Evolutionary conservation across 2,113 vertebrate species (phyloP).

Genomic region (Coptodon rendalli): DNA sequence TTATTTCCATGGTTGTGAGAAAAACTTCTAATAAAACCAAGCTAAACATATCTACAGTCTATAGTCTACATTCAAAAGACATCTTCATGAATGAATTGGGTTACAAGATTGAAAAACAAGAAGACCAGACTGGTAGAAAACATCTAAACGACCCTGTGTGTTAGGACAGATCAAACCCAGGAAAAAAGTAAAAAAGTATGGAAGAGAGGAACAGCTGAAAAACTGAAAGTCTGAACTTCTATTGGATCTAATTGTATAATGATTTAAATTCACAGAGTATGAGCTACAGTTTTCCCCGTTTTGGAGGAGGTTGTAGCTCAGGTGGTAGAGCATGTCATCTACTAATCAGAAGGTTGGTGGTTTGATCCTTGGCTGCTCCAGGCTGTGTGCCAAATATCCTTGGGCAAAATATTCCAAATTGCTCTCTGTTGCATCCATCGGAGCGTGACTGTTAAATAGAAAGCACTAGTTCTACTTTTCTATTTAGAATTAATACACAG

Average conservation of each 20-base stretch:
- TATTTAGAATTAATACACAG: not conserved
- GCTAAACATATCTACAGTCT: not conserved
- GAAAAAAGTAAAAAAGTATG: not conserved
- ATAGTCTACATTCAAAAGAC: not conserved
- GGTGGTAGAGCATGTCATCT: not conserved
- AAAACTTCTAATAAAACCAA: not conserved
- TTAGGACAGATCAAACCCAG: not conserved
- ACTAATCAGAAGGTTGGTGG: not conserved
- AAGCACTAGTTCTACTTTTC: not conserved
- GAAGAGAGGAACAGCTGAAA: not conserved
- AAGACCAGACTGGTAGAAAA: not conserved
- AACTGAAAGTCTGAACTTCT: not conserved
- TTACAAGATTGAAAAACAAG: not conserved
- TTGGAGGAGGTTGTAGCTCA: not conserved
- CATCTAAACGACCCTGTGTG: not conserved
- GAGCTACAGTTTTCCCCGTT: accelerated
- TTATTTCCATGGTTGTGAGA: not conserved
- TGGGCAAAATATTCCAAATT: not conserved
- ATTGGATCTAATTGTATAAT: not conserved
- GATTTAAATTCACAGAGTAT: not conserved
- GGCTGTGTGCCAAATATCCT: not conserved
- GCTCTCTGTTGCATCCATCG: not conserved
- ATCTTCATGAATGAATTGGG: not conserved
- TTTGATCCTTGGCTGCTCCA: not conserved
- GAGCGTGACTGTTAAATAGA: not conserved